Conservation (phyloP, 35 echinoderm and acorn worm genomes). For the Amphiura filiformis region DNA sequence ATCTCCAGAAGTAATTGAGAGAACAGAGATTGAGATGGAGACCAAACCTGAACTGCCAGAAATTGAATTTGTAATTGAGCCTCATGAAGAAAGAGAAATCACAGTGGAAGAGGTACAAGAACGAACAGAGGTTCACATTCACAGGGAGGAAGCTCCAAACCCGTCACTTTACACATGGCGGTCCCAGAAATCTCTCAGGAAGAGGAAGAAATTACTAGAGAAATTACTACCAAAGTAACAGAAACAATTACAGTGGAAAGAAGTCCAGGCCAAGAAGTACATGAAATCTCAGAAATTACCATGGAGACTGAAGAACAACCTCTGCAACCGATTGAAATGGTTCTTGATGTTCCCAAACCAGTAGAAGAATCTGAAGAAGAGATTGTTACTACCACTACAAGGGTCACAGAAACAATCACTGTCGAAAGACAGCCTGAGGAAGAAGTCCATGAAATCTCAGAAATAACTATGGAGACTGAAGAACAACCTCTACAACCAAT, state of each 20-base stretch:
- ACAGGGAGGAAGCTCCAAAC: constrained; percentile 17
- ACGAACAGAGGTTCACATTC: constrained; percentile 15
- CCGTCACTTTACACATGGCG: neutral
- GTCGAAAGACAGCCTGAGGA: no score
- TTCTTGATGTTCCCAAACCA: constrained; percentile 50
- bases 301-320: constrained; percentile 24
- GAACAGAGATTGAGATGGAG: constrained; percentile 28
- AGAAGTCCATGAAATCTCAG: neutral
- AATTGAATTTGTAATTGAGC: constrained; percentile 39
- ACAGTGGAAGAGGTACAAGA: constrained; percentile 10
- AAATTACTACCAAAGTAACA: constrained; percentile 14
- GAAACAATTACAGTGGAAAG: constrained; percentile 18
- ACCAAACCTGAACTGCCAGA: constrained; percentile 29
- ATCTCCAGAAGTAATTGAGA: constrained; percentile 29
- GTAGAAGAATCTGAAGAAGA: neutral
- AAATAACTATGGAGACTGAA: neutral
- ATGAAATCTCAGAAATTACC: constrained; percentile 2
- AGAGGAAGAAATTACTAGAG: neutral
- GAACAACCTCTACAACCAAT: no score
- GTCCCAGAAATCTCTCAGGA: neutral
- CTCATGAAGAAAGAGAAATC: constrained; percentile 23
- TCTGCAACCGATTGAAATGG: constrained; percentile 68
- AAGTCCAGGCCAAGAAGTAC: constrained; percentile 31
- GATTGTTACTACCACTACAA: no score
- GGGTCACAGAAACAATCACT: no score